Base-by-base conservation (phyloP, 2,888 invertebrate genomes). In the Endomychus coccineus region DNA sequence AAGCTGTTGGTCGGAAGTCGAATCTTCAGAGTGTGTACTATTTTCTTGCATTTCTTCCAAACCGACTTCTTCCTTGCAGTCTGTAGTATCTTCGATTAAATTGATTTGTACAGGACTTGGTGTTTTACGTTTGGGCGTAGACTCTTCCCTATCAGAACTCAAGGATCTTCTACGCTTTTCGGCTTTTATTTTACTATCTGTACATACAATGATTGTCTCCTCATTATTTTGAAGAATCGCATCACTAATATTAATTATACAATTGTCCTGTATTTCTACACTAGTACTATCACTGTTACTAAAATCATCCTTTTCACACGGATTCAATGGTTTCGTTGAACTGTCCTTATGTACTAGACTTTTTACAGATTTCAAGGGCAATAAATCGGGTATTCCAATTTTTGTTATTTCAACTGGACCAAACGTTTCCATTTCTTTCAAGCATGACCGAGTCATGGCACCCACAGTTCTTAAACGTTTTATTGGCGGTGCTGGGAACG, bases 401-500 rank as follows among this genome's bases (percentile, higher is more conserved):
- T 59, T 60, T 16, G 45, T 43, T 15, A 44, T 44, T 34, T 54
- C 54, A 36, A 36, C 29, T n/a, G 41, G 34, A 24, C 12, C 24
- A 22, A 25, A 15, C 9, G 41, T 40, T 23, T 40, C 40, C 33
- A 40, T 15, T 27, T 40, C 36, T 22, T 35, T 43, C 23, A 34
- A 39, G 33, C 76, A 73, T 11, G 78, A 75, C 36, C 80, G 61
- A 10, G 80, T 80, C 23, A 80, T 75, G 39, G 79, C 80, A 37
- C 80, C 80, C n/a, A 77, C 77, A 30, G 78, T 78, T 27, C 79
- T 53, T 37, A 67, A 49, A 29, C 67, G 54, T 50, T 65, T 66
- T 13, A 61, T 51, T 3, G 59, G 58, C 27, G 62, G 61, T 6
- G 62, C 54, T 32, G 59, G 57, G 25, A 55, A 48, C 27, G 50